Evolutionary conservation across 2,797 vertebrate genomes (phyloP), one percentile per base, ranked within the genome.

Genomic region (Hippocampus kuda): DNA sequence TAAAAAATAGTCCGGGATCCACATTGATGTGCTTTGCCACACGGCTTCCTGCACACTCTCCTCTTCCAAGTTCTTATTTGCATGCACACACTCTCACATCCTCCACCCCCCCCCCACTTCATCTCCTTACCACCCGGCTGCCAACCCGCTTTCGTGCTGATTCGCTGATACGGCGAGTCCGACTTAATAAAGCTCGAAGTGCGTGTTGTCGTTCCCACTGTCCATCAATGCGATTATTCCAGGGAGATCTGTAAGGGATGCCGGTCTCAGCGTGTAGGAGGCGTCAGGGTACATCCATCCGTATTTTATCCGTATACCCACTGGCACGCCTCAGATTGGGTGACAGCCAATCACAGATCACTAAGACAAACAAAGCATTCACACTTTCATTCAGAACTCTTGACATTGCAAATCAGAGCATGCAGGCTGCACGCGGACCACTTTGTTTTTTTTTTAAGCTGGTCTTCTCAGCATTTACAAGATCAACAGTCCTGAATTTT

Each of bases 151-250:
- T 82, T 80, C 79, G 72, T 73, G 82, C 84, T 76, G 86, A 84
- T 84, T 72, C 46, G 69, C 77, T 81, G 77, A 85, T 81, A 79
- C 69, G 27, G 81, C 38, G 6, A 87, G 81, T 83, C 82, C 79
- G 80, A 87, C 83, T 87, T 89, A 89, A 88, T 89, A 89, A 90
- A 87, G 86, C 83, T 83, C 85, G 85, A 88, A 90, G 87, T 89
- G 76, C 80, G 72, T 79, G 85, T 82, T 86, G 82, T 88, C 82
- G 82, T 85, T 84, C 87, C 81, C 74, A 78, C 86, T 90, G 87
- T 90, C 88, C 76, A 83, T 88, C 85, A 88, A 86, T 81, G 69
- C 88, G 86, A 90, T 90, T 91, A 90, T 90, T 91, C 85, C 80
- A 84, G 81, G 81, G 85, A 84, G 85, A 88, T 87, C 85, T 83